Evolutionary conservation across 2,113 vertebrate genomes (phyloP).

Genomic region (Orycteropus afer): DNA sequence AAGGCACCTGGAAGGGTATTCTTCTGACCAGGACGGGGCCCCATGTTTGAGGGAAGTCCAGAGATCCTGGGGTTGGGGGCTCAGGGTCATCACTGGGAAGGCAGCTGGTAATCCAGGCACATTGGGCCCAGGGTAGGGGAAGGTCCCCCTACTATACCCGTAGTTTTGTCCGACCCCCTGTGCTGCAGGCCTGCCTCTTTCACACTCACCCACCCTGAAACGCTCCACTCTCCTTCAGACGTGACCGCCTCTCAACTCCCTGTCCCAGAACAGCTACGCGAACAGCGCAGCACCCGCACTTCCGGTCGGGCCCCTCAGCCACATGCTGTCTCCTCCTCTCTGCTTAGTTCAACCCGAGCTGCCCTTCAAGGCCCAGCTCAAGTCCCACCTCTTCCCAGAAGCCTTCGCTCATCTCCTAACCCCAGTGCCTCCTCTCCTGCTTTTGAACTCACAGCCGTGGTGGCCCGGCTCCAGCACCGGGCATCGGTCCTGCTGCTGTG

Average conservation of each 20-base stretch:
- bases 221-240: not conserved
- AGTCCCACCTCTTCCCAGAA: not conserved
- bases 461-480: not conserved
- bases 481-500: not conserved
- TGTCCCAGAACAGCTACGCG: not conserved
- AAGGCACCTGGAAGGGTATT: not conserved
- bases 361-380: not conserved
- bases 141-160: not conserved
- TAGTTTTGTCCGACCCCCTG: not conserved
- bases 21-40: not conserved
- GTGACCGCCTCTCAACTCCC: not conserved
- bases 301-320: not conserved
- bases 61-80: not conserved
- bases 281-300: too few species aligned
- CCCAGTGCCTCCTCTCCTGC: not conserved
- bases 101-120: not conserved
- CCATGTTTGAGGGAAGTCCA: not conserved
- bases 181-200: not conserved
- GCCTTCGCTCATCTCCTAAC: not conserved
- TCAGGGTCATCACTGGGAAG: not conserved
- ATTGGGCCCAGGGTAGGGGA: rapidly evolving
- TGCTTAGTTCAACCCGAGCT: too few species aligned
- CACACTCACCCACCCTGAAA: not conserved
- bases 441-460: not conserved
- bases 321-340: not conserved